These are phyloP conservation scores for Channallabes apus DNA, from an alignment of 2,797 vertebrate species.

Conservation along the genomic window DNA sequence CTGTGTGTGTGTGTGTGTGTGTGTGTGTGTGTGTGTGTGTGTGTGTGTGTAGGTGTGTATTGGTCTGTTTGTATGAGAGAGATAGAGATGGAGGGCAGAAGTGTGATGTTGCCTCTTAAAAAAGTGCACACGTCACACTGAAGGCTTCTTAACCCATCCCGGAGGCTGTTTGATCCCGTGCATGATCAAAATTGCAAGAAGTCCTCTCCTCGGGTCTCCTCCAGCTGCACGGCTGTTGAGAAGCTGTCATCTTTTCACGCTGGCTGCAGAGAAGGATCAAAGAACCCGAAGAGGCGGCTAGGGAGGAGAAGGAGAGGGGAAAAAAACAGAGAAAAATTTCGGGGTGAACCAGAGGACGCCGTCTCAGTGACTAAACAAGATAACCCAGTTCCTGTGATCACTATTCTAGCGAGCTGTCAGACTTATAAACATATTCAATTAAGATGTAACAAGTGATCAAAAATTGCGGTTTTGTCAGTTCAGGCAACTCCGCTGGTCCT, in stretches of 20 bases:
- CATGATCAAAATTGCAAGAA: slow-evolving; percentile 65
- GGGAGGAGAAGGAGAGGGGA: slow-evolving; percentile 46
- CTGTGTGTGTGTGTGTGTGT: too few species aligned
- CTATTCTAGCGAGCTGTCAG: slow-evolving; percentile 6
- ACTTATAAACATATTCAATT: slow-evolving; percentile 56
- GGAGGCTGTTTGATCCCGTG: slow-evolving; percentile 61
- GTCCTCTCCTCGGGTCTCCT: slow-evolving; percentile 51
- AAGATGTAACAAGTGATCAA: slow-evolving; percentile 46
- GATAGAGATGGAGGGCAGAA: background rate
- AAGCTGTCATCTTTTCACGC: slow-evolving; percentile 73
- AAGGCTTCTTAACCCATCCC: slow-evolving; percentile 60
- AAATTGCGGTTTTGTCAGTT: slow-evolving; percentile 15
- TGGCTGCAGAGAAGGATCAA: slow-evolving; percentile 64
- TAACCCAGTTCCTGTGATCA: slow-evolving; percentile 51
- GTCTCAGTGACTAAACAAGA: slow-evolving; percentile 69
- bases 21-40: too few species aligned
- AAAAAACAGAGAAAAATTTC: slow-evolving; percentile 48
- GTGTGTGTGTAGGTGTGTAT: background rate
- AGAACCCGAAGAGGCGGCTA: slow-evolving; percentile 51
- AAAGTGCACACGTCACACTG: slow-evolving; percentile 46
- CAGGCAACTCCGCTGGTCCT: slow-evolving; percentile 2
- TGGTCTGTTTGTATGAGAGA: background rate
- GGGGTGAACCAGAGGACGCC: slow-evolving; percentile 79
- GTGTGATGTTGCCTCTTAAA: slow-evolving; percentile 33
- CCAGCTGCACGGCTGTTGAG: slow-evolving; percentile 68